Base-by-base conservation (phyloP, 2,113 vertebrate species). In the Rhinopomastus cyanomelas region DNA sequence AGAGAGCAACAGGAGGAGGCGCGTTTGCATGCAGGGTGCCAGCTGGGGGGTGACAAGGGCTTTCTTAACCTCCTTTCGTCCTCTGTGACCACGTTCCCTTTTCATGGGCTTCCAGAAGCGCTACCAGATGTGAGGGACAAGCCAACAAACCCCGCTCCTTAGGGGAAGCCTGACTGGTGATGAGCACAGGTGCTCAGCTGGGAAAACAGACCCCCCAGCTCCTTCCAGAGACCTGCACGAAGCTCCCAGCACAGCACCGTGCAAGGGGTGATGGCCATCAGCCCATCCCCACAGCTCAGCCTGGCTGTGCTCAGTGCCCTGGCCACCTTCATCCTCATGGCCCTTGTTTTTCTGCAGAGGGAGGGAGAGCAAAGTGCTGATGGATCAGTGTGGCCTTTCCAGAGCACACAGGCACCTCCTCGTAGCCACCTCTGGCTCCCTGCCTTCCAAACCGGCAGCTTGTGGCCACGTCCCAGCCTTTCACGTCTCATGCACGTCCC, bases 21-120 rank as follows among this genome's bases (percentile, higher is more conserved):
- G 52, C 8, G 53, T 69, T 62, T 78, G 71, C 92, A 90, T 90
- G 89, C 91, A 81, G 49, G 56, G 32, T 88, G 53, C 81, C 88
- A 93, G 89, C 89, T 53, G 86, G 42, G 48, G 72, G 80, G 90
- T 88, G 85, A 87, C 48, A 67, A 77, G 29, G 37, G 56, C 57
- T 56, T 85, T 82, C 67, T 79, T 68, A 59, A 78, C 56, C 68
- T 66, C 76, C 36, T 1, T 30, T 86, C 56, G 64, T 11, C 32
- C n/a, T 34, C 49, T 59, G 59, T 42, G 81, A 64, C 51, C 48
- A 39, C 9, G 66, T 37, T 77, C 23, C 25, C n/a, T 68, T 83
- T 79, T 39, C 51, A 73, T 3, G 9, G 80, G 34, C 9, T 86
- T 88, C 84, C 67, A 82, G 74, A 65, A 90, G 86, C 91, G 83